phyloP scores from a whole-genome alignment of 2,797 vertebrate species.

The Sandelia bainsii region DNA sequence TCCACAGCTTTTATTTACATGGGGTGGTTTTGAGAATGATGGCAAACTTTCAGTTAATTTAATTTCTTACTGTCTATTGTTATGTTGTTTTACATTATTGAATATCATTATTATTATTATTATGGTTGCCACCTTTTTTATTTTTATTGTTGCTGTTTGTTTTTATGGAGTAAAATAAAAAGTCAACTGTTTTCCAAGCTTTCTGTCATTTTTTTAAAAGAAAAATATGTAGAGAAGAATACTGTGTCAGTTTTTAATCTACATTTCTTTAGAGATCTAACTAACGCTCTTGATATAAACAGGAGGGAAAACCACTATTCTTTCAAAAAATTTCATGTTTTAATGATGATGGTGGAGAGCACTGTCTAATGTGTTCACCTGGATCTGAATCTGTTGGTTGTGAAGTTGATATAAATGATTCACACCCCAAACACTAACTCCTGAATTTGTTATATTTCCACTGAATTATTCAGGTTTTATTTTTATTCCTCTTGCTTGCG shows the following conservation, averaged over 20 bases:
- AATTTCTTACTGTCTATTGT: conserved; percentile 80
- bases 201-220: neutral
- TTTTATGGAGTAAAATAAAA: conserved; percentile 87
- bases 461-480: neutral
- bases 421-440: neutral
- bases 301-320: no score
- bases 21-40: conserved; percentile 65
- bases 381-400: neutral
- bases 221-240: neutral
- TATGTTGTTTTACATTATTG: conserved; percentile 77
- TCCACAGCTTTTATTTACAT: conserved; percentile 64
- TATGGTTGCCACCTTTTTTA: conserved; percentile 79
- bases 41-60: conserved; percentile 80
- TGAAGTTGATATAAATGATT: neutral
- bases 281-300: neutral
- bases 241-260: neutral
- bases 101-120: conserved; percentile 63
- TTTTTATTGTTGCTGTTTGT: conserved; percentile 82
- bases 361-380: neutral
- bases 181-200: conserved; percentile 59
- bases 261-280: neutral
- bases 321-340: neutral
- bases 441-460: neutral
- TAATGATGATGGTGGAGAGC: neutral
- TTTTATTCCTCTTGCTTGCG: no score